Evolutionary conservation across 2,888 invertebrate genomes (phyloP), one percentile per base, ranked within the genome.

Genomic region (Lasioglossum leucozonium): DNA sequence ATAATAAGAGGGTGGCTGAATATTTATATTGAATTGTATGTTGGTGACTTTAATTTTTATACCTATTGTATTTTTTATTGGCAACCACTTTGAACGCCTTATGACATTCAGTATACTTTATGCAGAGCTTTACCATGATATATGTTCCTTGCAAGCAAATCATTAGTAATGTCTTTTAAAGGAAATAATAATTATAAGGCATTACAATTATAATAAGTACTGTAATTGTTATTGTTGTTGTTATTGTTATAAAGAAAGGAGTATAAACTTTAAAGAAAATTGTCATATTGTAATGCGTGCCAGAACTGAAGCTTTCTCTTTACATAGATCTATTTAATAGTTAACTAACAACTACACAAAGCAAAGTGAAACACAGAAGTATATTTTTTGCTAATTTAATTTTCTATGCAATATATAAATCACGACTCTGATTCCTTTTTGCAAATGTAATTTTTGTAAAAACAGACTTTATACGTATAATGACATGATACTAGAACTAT

Each of bases 191-290:
- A 88, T 80, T 85, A 76, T 73, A 85, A 79, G 81, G 73, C 86
- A 77, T 86, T 85, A 85, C 47, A 75, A 87, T 81, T 88, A 88
- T 85, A 88, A 87, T 91, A 88, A 89, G 89, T 90, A 91, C 87
- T 83, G 85, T 91, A 89, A 89, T 91, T 88, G 89, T 90, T 91
- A 85, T 85, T 90, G 90, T 92, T 92, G 85, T 91, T 92, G 88
- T 91, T 91, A 82, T 89, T 91, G 88, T 92, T 92, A 91, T 88
- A 85, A 84, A 88, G 71, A 73, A 77, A 73, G 69, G 78, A 78
- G 73, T 85, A 84, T 88, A 85, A 89, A 89, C 73, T 87, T 90
- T 82, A 86, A 88, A 85, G 73, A 79, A 83, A 81, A 76, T 76
- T 71, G 67, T 88, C 76, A 67, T 73, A 72, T 76, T 62, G 71